Base-by-base conservation (phyloP, 2,888 invertebrate genomes). In the Corbicula japonica region DNA sequence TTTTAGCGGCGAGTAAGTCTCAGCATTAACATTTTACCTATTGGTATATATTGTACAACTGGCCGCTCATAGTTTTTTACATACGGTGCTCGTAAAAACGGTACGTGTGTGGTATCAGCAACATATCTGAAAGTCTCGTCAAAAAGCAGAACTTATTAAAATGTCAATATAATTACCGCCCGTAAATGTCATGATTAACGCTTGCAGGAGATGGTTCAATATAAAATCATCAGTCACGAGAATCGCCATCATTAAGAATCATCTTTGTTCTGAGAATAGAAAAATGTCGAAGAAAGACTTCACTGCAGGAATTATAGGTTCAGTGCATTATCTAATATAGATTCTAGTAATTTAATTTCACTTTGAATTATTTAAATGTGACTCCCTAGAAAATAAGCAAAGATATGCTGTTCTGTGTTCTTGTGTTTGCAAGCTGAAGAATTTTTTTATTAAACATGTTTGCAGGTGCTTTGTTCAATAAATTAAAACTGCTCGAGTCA, bases 271-370 rank as follows among this genome's bases (percentile, higher is more conserved):
- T n/a, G n/a, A 44, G 21, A 15, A 41, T 38, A 21, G 38, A 50
- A 26, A 21, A 12, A 66, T 74, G 66, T 46, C 52, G 38, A 79
- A 66, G 44, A 74, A 78, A 58, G 80, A 69, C 38, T 82, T 74
- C 32, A 85, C 87, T 18, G 87, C 87, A 15, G 87, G 87, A 34
- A 77, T 87, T 10, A 86, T 87, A 35, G 84, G 87, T 86, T 72
- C 65, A 56, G n/a, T 35, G 30, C 35, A 41, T 18, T 41, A 58
- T 32, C 15, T 26, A 60, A 18, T 23, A n/a, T 18, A 46, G n/a
- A n/a, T n/a, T n/a, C n/a, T n/a, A n/a, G n/a, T n/a, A n/a, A n/a
- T n/a, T n/a, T n/a, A n/a, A n/a, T n/a, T n/a, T n/a, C n/a, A n/a
- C n/a, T n/a, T n/a, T n/a, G n/a, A n/a, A n/a, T n/a, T n/a, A n/a